phyloP scores from a whole-genome alignment of 2,797 vertebrate genomes.

The Scarus forsteni region DNA sequence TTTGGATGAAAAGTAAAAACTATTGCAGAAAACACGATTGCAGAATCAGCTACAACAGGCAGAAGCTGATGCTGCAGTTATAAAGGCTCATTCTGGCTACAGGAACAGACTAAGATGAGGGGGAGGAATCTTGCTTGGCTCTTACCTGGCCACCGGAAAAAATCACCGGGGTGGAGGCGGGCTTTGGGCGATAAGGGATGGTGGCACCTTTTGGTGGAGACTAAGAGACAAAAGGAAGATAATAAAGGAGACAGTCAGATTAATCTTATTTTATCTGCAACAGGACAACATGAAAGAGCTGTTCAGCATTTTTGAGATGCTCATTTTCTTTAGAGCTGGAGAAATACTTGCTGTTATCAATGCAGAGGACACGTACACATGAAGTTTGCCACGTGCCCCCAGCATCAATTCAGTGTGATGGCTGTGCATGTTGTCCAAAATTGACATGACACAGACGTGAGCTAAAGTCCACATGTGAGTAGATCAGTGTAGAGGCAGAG shows the following conservation, averaged over 20 bases:
- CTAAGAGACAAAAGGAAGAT: constrained; percentile 89
- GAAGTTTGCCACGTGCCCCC: too few relatives aligned
- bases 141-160: constrained; percentile 99
- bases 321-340: background rate
- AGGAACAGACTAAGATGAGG: constrained; percentile 31
- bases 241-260: constrained; percentile 78
- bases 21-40: background rate
- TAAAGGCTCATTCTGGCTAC: constrained; percentile 20
- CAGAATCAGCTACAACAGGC: constrained; percentile 3
- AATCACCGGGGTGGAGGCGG: constrained; percentile 99
- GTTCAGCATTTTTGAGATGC: constrained; percentile 5
- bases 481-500: too few relatives aligned
- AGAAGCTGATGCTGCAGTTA: constrained; percentile 41
- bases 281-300: background rate
- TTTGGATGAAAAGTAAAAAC: background rate
- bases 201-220: constrained; percentile 99
- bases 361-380: too few relatives aligned
- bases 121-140: constrained; percentile 47
- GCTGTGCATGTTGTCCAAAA: too few relatives aligned
- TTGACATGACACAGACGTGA: too few relatives aligned
- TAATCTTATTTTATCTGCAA: background rate
- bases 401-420: too few relatives aligned
- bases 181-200: constrained; percentile 99
- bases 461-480: too few relatives aligned
- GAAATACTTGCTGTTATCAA: too few relatives aligned